Evolutionary conservation across 35 echinoderm and acorn worm species (phyloP), one percentile per base, ranked within the genome.

Genomic region (Holothuria glaberrima): DNA sequence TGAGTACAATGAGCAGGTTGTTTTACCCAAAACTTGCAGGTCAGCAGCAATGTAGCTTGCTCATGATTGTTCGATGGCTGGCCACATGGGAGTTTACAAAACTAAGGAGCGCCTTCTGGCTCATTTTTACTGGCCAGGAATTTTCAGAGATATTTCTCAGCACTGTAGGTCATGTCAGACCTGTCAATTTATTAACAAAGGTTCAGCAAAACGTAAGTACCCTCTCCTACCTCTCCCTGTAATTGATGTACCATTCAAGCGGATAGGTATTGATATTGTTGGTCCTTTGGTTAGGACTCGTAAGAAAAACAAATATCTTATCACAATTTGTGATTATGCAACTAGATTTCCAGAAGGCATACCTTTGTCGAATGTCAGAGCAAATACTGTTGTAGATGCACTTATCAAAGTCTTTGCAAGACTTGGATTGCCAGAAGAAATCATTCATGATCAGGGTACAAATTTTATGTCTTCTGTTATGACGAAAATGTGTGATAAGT

Each of bases 1-100:
- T n/a, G 28, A 62, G 32, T 35, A 17, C 14, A 34, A 21, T 74
- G 26, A 66, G 24, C 59, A 82, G 48, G 74, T 93, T 21, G 91
- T 77, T 10, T 50, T 93, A 12, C 86, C 91, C 9, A 77, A 31
- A 9, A 1, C 34, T 19, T 66, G 45, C 29, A 62, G 86, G 54
- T 31, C 27, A 3, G 45, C 32, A 2, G 46, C 48, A 20, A 34
- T 89, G 72, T 16, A 64, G 12, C 12, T 93, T 7, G 93, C 89
- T 17, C 93, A 91, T 78, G 93, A 94, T 45, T 86, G 56, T 36
- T 21, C 80, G 1, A 25, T 68, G 68, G 88, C 88, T 30, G 88
- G 88, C 22, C 88, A 90, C 38, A 80, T 90, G 75, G 57, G 59
- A 26, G 59, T 90, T 14, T 21, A 62, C 20, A 90, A 90, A 60